Base-by-base conservation (phyloP, 1,140 invertebrate genomes). In the Metopolophium dirhodum region DNA sequence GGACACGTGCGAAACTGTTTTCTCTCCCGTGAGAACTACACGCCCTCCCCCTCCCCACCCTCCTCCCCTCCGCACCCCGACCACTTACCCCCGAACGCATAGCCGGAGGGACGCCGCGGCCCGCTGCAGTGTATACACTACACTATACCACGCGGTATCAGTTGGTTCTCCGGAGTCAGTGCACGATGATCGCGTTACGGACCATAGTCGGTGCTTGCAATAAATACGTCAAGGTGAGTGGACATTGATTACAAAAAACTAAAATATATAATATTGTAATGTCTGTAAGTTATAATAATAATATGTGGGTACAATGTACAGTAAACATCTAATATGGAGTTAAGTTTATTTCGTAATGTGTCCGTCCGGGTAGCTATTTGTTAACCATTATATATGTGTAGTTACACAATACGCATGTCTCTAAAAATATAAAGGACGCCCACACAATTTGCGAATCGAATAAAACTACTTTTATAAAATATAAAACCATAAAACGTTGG, bases 1-100 rank as follows among this genome's bases (percentile, higher is more conserved):
- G 91, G 91, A 86, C 82, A 93, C 91, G 91, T 93, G 91, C 91
- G 91, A 85, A 86, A 85, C 91, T 11, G 9, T 49, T 37, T 68
- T 92, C 54, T 77, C 91, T 92, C 77, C 82, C 91, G 91, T 93
- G 91, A 93, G 91, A 93, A 93, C 91, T 49, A 54, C 41, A 61
- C 51, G 41, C 35, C 77, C 41, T 49, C 35, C 82, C 91, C 23
- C 54, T 37, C 37, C 37, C 37, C 37, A 37, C 37, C 37, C 37
- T 37, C 41, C 45, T 9, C 45, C 3, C 22, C 35, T 9, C 47
- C n/a, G 7, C 23, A 20, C 23, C 82, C 0, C 45, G 41, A 8
- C 22, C 4, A 68, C 30, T 68, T 18, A n/a, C 14, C 30, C 61
- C 30, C 7, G n/a, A 54, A 11, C 30, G 35, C 9, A 89, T 30